Base-by-base conservation (phyloP, 2,888 invertebrate genomes). In the Chaetoderma sp. region DNA sequence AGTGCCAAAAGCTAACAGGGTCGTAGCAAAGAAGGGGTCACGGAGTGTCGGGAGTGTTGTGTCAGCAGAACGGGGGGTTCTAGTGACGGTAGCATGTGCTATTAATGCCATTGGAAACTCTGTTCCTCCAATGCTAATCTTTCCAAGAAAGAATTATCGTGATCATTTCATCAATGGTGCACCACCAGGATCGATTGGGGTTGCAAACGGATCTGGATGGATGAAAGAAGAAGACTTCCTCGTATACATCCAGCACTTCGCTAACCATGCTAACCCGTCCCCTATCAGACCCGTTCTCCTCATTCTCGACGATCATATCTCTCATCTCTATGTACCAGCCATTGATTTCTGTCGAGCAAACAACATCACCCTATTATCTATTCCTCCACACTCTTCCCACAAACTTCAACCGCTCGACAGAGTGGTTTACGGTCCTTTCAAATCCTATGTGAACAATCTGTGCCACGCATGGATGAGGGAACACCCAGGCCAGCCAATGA, bases 381-480 rank as follows among this genome's bases (percentile, higher is more conserved):
- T 68, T 45, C 68, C 68, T 4, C 68, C 68, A 13, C 68, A 68
- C 49, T 61, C 66, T 6, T 61, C 60, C n/a, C 67, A 68, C 32
- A 39, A 50, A 8, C 44, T 68, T 4, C 68, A 68, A 42, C 68
- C 66, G 18, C 56, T 67, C 2, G 67, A 67, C 39, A 13, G 78
- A 13, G 71, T 78, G 28, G 77, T 85, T 25, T 79, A 70, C 70
- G 67, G 67, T 21, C 71, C 78, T 5, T 79, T 83, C 57, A 82
- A 84, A 58, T 60, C 73, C 8, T 78, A 75, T 36, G 72, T 77
- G 36, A 78, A 77, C 58, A 73, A 70, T 21, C 77, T 77, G 0
- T 79, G 78, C 74, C 73, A 84, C 64, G 70, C 77, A 45, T 85
- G 83, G 83, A 73, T 79, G 63, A 61, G 70, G 56, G 28, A 39